A percentile compares a stretch with the other conserved stretches of the same genome.
These are phyloP conservation scores for Corvus hawaiiensis DNA, from an alignment of 2,113 vertebrate species.

Conservation along the genomic window DNA sequence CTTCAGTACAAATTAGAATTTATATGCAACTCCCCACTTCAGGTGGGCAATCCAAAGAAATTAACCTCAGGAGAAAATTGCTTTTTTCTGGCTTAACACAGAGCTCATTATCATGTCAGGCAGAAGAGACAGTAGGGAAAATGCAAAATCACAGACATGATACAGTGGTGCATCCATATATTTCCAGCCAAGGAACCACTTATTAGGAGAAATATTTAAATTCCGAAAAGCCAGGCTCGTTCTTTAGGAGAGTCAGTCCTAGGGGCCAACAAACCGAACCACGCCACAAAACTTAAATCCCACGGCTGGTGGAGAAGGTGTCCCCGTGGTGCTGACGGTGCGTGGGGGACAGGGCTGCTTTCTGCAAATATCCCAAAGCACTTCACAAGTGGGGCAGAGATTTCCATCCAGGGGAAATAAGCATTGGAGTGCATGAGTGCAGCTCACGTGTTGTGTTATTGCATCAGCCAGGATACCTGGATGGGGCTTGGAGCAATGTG, in stretches of 20 bases:
- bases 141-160: neutral
- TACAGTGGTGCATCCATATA: neutral
- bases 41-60: conserved; percentile 45
- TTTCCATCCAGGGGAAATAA: accelerated
- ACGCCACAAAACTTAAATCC: accelerated
- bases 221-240: neutral
- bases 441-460: accelerated
- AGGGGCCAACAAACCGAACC: neutral
- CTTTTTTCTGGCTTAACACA: conserved; percentile 54
- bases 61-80: conserved; percentile 64
- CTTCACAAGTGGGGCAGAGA: neutral
- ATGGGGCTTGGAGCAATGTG: neutral
- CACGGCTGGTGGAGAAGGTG: neutral
- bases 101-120: conserved; percentile 53
- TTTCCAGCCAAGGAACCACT: neutral
- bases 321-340: accelerated
- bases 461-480: neutral
- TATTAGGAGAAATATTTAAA: neutral
- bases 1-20: conserved; percentile 52
- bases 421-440: accelerated
- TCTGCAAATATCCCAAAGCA: neutral
- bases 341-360: accelerated
- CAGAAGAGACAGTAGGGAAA: conserved; percentile 48
- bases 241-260: neutral
- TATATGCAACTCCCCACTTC: conserved; percentile 42